Conservation (phyloP, 2,888 invertebrate species). For the Himalopsyche anomala region DNA sequence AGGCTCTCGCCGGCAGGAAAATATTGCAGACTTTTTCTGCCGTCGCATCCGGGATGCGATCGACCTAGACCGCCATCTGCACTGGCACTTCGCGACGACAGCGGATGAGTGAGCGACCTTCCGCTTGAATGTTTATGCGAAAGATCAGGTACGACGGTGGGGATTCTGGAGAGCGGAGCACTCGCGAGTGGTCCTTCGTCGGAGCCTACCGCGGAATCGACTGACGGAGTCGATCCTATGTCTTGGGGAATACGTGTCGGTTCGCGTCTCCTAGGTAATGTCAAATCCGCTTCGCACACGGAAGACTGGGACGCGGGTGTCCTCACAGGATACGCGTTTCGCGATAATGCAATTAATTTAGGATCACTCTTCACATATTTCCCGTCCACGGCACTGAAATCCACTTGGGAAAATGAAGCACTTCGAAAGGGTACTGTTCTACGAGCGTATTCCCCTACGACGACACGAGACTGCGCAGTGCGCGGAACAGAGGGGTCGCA, state of each 20-base stretch:
- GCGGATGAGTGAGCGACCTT: constrained; percentile 76
- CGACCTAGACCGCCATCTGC: constrained; percentile 71
- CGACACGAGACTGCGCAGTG: constrained; percentile 79
- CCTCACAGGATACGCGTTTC: constrained; percentile 33
- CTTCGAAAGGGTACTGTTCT: constrained; percentile 86
- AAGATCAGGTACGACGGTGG: constrained; percentile 72
- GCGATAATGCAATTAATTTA: constrained; percentile 45
- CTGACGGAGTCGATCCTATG: constrained; percentile 77
- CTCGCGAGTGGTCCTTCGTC: constrained; percentile 77
- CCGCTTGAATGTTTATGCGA: constrained; percentile 75
- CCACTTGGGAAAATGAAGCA: constrained; percentile 92
- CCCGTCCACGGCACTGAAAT: constrained; percentile 81
- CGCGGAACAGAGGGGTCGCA: constrained; percentile 76
- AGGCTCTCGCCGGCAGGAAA: constrained; percentile 73
- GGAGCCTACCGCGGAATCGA: constrained; percentile 80
- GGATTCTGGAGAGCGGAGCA: constrained; percentile 73
- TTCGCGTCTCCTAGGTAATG: constrained; percentile 70
- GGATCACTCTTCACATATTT: constrained; percentile 75
- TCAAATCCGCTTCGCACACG: constrained; percentile 68
- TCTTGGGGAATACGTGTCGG: constrained; percentile 72
- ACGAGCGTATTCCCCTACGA: constrained; percentile 80
- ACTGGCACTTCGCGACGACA: constrained; percentile 73
- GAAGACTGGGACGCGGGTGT: constrained; percentile 66
- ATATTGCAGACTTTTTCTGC: constrained; percentile 67
- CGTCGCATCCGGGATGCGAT: constrained; percentile 71